Base-by-base conservation (phyloP, 2,797 vertebrate genomes). In the Anguilla anguilla region DNA sequence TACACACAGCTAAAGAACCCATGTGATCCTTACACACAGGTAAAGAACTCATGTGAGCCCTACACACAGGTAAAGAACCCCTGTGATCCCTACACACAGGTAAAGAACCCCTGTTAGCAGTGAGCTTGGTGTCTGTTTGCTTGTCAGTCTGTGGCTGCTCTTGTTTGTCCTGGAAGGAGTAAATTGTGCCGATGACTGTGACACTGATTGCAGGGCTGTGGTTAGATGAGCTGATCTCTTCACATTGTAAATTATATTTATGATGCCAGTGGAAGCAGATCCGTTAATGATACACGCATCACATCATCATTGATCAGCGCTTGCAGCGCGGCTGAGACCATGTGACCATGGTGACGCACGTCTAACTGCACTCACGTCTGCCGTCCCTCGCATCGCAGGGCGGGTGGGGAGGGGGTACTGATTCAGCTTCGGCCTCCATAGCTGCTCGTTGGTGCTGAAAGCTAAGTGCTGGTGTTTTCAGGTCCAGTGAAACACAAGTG, bases 191-290 rank as follows among this genome's bases (percentile, higher is more conserved):
- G 55, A 72, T 85, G 82, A 88, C 83, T 1, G 55, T 13, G 11
- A 88, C 83, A 39, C 39, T 39, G 39, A 39, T 39, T 39, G 39
- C 87, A 77, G 35, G 13, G 49, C 35, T 85, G 61, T 51, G 10
- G 51, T 51, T 51, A 6, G 82, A 55, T 55, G n/a, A 55, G 82
- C n/a, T 43, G 61, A 61, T 61, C 19, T 64, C 25, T 67, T 39
- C 83, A 22, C 67, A 49, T 72, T 88, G 87, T 85, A 84, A 88
- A 57, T 84, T 59, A 25, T 51, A 88, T 88, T 72, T 57, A 85
- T 85, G 49, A 69, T 67, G n/a, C 61, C 15, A n/a, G 43, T 19
- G 81, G 49, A 5, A 22, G 25, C 46, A n/a, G 51, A 85, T 85
- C 57, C 10, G 35, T 59, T 28, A 46, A 64, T 49, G 39, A 15